Conservation (phyloP, 2,888 invertebrate genomes). For the Eudasyphora cyanicolor region DNA sequence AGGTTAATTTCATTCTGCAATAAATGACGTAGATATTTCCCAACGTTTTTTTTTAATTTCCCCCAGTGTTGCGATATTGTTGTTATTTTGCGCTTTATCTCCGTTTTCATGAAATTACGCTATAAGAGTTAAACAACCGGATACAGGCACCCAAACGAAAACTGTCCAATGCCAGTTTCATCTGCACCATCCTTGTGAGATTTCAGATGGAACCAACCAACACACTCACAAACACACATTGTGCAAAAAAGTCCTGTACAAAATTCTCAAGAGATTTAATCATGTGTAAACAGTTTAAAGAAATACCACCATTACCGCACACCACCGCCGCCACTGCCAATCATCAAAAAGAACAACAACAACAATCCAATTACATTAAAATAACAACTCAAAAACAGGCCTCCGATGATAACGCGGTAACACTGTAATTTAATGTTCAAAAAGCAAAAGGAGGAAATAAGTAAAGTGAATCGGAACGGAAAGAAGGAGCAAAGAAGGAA, state of each 20-base stretch:
- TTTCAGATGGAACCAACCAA: background rate
- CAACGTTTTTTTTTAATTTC: too few species aligned
- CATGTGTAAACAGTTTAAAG: conserved; percentile 40
- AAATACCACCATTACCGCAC: too few species aligned
- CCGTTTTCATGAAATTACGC: background rate
- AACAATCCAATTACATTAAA: background rate
- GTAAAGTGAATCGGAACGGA: background rate
- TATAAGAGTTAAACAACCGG: background rate
- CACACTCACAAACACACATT: background rate
- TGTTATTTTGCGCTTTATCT: conserved; percentile 3
- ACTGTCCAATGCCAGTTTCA: background rate
- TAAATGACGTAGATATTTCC: too few species aligned
- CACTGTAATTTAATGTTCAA: background rate
- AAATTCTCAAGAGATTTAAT: conserved; percentile 40
- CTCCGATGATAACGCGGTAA: conserved; percentile 5
- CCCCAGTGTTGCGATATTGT: too few species aligned
- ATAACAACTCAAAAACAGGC: background rate
- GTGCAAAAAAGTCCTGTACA: background rate
- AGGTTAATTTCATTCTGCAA: too few species aligned
- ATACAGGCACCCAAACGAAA: background rate
- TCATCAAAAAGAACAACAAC: background rate
- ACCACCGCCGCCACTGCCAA: too few species aligned
- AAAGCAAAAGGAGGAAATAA: background rate
- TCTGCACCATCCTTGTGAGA: too few species aligned
- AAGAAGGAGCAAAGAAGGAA: background rate